Base-by-base conservation (phyloP, 1,140 invertebrate species). In the Drosophila eugracilis region DNA sequence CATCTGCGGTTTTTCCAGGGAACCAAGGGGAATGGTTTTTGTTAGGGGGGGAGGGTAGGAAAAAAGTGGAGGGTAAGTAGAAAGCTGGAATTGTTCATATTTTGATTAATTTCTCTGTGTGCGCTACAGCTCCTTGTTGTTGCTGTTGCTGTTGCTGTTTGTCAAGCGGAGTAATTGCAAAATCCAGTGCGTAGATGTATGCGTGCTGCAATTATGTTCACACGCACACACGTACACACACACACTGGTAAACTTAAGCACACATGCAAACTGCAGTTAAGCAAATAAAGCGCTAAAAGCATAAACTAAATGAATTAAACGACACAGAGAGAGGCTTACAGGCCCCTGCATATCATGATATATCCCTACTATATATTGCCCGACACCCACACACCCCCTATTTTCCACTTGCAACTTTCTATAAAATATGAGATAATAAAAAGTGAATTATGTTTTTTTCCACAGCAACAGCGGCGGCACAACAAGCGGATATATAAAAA, bases 371-470 rank as follows among this genome's bases (percentile, higher is more conserved):
- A 30, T 30, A 30, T 30, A 10, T 7, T 15, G 14, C 14, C 14
- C 9, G 36, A 17, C 17, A 9, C 7, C 14, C 36, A 37, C 15
- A 21, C 2, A 30, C 39, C 39, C 39, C 28, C 39, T 10, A 24
- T 30, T 39, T 42, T 17, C 19, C 59, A n/a, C n/a, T n/a, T 54
- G 22, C 24, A 60, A 73, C 47, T 62, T 71, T 78, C 44, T 66
- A 50, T 67, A 50, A 67, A 84, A 84, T 84, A 84, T 79, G 80
- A 85, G 76, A 84, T 85, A 85, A 84, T 84, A 84, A 84, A 84
- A 84, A 84, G 80, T 84, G 81, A 84, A 84, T 84, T 84, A 84
- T 84, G 80, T 59, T 73, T 75, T 73, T 75, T 48, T 44, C 57
- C 59, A 57, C 69, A 63, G 58, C 50, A 49, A 34, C 44, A 24